phyloP scores from a whole-genome alignment of 2,888 invertebrate genomes.

The Rosalia funebris region DNA sequence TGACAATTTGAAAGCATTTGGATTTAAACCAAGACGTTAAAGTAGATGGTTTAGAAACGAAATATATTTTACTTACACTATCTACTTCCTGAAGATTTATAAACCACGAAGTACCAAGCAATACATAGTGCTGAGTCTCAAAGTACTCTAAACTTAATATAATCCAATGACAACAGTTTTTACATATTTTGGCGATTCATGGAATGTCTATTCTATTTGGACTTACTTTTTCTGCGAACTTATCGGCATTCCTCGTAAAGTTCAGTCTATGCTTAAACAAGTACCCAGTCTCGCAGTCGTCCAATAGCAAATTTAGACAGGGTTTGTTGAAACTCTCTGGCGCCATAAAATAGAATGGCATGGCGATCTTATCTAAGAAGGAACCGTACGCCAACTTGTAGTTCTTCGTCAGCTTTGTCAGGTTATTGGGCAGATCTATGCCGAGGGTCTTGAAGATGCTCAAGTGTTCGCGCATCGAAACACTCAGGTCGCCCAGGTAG shows the following conservation, averaged over 20 bases:
- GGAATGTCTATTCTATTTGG: too few relatives aligned
- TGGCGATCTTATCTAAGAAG: slow-evolving; percentile 81
- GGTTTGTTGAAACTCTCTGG: slow-evolving; percentile 67
- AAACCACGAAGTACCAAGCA: too few relatives aligned
- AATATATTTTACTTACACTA: too few relatives aligned
- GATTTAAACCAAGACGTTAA: too few relatives aligned
- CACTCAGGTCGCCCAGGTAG: slow-evolving; percentile 90
- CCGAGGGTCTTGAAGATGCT: slow-evolving; percentile 77
- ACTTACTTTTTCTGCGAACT: slow-evolving; percentile 62
- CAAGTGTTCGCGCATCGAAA: slow-evolving; percentile 90
- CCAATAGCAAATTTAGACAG: slow-evolving; percentile 66
- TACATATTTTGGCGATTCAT: too few relatives aligned
- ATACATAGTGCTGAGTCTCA: not conserved
- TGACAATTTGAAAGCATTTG: too few relatives aligned
- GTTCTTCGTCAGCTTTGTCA: slow-evolving; percentile 76
- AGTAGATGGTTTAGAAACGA: too few relatives aligned
- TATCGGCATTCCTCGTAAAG: slow-evolving; percentile 67
- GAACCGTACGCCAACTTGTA: slow-evolving; percentile 81
- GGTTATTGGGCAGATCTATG: slow-evolving; percentile 68
- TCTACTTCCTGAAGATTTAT: too few relatives aligned
- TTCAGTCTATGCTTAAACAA: slow-evolving; percentile 81
- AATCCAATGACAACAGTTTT: too few relatives aligned
- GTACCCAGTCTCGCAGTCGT: slow-evolving; percentile 80
- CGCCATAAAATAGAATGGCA: slow-evolving; percentile 75
- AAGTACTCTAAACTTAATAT: not conserved